Evolutionary conservation across 2,888 invertebrate genomes (phyloP).

Genomic region (Thera britannica): DNA sequence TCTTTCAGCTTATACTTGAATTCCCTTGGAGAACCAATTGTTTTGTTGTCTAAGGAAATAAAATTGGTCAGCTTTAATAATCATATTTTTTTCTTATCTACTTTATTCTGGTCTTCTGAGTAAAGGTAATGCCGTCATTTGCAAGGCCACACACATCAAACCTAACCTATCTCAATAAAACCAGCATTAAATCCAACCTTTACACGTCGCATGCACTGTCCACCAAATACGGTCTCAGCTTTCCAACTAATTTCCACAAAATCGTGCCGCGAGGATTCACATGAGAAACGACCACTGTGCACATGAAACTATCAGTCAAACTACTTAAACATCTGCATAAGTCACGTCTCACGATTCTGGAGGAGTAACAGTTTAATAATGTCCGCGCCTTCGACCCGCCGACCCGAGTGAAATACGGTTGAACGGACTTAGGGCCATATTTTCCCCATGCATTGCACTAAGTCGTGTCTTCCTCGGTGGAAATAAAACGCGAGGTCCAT

Average conservation of each 20-base stretch:
- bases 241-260: constrained; percentile 74
- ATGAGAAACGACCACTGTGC: constrained; percentile 78
- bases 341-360: constrained; percentile 80
- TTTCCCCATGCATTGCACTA: constrained; percentile 81
- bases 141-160: not conserved
- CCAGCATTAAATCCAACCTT: constrained; percentile 20
- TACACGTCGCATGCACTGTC: constrained; percentile 29
- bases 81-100: no score
- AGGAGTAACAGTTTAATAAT: constrained; percentile 83
- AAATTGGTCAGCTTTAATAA: no score
- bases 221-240: constrained; percentile 59
- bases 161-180: constrained; percentile 21
- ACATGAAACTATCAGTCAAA: constrained; percentile 82
- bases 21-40: no score
- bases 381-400: constrained; percentile 76
- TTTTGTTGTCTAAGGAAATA: no score
- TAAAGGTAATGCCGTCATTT: not conserved
- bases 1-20: no score
- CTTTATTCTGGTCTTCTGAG: no score
- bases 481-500: constrained; percentile 84
- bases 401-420: constrained; percentile 82
- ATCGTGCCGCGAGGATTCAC: constrained; percentile 78
- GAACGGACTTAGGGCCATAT: constrained; percentile 80
- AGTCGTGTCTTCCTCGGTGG: constrained; percentile 84
- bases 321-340: constrained; percentile 83